phyloP scores from a whole-genome alignment of 2,113 vertebrate genomes.

The Laticauda laticaudata region DNA sequence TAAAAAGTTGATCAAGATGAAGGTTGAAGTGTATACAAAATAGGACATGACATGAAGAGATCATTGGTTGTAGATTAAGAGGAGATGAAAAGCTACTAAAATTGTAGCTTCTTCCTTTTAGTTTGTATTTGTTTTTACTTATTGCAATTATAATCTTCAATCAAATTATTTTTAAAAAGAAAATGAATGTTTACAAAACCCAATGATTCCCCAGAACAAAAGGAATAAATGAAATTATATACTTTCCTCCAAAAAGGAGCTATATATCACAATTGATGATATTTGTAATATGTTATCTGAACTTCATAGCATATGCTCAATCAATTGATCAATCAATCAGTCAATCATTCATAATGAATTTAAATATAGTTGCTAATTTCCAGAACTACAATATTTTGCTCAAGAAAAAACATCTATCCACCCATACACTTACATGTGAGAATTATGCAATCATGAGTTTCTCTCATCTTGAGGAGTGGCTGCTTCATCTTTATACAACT shows the following conservation, averaged over 20 bases:
- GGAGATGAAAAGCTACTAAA: not conserved
- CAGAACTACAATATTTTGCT: not conserved
- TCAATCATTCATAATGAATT: not conserved
- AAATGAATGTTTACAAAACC: not conserved
- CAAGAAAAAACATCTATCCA: not conserved
- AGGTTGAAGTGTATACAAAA: not conserved
- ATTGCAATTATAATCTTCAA: not conserved
- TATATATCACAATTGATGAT: not conserved
- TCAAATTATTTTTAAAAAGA: not conserved
- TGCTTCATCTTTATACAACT: not conserved
- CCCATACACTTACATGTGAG: not conserved
- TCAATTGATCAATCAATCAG: not conserved
- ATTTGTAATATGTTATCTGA: not conserved
- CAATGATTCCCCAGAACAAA: not conserved
- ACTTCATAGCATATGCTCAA: not conserved
- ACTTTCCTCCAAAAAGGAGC: not conserved
- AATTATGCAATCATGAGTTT: not conserved
- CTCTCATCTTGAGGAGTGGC: not conserved
- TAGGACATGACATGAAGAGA: not conserved
- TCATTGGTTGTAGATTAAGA: not conserved
- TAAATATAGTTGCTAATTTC: not conserved
- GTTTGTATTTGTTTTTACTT: not conserved
- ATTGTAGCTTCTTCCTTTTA: not conserved
- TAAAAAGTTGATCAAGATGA: not conserved
- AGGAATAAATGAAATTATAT: not conserved